A percentile compares a stretch with the other conserved stretches of the same genome.
These are phyloP conservation scores for Equus quagga DNA, from an alignment of 2,113 vertebrate genomes.

Conservation along the genomic window DNA sequence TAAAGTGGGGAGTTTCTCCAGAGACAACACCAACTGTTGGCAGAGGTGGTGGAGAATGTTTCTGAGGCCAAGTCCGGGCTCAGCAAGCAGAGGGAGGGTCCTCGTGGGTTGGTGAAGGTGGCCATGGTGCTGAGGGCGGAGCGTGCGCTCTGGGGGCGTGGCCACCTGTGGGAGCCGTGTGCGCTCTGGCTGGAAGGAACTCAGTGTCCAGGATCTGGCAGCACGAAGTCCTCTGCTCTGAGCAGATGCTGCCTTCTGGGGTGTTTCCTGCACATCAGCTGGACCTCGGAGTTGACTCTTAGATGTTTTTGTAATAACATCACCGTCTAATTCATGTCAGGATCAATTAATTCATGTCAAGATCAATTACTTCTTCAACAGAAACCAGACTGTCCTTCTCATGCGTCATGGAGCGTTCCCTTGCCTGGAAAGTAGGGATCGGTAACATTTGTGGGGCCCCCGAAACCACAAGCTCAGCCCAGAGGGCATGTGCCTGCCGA, in stretches of 20 bases:
- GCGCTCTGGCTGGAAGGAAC: not conserved
- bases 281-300: rapidly evolving
- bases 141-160: rapidly evolving
- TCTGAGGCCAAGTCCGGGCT: not conserved
- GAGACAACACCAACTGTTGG: rapidly evolving
- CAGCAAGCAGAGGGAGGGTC: not conserved
- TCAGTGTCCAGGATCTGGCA: rapidly evolving
- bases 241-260: rapidly evolving
- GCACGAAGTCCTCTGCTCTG: not conserved
- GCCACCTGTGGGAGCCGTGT: rapidly evolving
- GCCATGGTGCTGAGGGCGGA: rapidly evolving
- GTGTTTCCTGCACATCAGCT: rapidly evolving
- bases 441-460: rapidly evolving
- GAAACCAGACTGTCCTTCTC: not conserved
- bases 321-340: not conserved
- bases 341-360: not conserved
- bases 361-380: rapidly evolving
- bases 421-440: rapidly evolving
- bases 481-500: rapidly evolving
- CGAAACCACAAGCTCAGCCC: not conserved
- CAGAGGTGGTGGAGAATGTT: not conserved
- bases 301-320: rapidly evolving
- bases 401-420: rapidly evolving
- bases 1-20: not conserved
- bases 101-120: rapidly evolving